A percentile compares a stretch with the other conserved stretches of the same genome.
phyloP scores from a whole-genome alignment of 2,888 invertebrate genomes.

The Lasioglossum malachurum region DNA sequence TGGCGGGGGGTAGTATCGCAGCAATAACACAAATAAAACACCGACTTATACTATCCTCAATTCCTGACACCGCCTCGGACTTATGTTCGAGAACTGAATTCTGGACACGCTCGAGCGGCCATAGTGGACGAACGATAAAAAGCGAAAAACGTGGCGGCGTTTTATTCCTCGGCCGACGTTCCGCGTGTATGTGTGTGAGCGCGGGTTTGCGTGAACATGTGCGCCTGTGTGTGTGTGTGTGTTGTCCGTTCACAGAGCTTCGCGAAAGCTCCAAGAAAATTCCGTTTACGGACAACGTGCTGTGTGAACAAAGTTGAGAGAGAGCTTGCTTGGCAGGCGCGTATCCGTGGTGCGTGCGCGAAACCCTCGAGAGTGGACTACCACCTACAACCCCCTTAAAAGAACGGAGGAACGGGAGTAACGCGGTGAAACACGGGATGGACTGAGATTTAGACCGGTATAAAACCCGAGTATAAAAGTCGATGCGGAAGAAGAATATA shows the following conservation, averaged over 20 bases:
- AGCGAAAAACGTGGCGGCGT: conserved; percentile 71
- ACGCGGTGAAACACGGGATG: conserved; percentile 11
- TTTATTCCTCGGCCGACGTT: conserved; percentile 67
- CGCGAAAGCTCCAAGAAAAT: conserved; percentile 72
- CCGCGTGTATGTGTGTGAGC: not conserved
- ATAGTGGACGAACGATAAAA: conserved; percentile 74
- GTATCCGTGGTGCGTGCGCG: conserved; percentile 69
- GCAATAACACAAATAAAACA: conserved; percentile 46
- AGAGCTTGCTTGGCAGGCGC: conserved; percentile 58
- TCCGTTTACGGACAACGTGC: conserved; percentile 74
- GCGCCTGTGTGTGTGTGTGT: conserved; percentile 5
- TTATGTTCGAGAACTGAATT: conserved; percentile 65
- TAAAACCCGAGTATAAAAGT: conserved; percentile 37
- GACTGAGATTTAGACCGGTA: conserved; percentile 44
- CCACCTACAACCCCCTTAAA: conserved; percentile 11
- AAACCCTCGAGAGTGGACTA: conserved; percentile 52
- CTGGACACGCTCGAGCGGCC: conserved; percentile 72
- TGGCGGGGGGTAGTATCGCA: not conserved
- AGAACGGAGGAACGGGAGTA: not conserved
- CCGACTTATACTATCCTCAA: conserved; percentile 54
- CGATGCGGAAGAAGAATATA: conserved; percentile 20
- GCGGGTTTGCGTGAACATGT: no score
- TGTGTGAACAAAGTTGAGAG: conserved; percentile 68
- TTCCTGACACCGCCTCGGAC: conserved; percentile 63
- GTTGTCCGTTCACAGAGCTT: conserved; percentile 70